These are phyloP conservation scores for Camponotus fellah DNA, from an alignment of 2,888 invertebrate genomes.

Conservation along the genomic window DNA sequence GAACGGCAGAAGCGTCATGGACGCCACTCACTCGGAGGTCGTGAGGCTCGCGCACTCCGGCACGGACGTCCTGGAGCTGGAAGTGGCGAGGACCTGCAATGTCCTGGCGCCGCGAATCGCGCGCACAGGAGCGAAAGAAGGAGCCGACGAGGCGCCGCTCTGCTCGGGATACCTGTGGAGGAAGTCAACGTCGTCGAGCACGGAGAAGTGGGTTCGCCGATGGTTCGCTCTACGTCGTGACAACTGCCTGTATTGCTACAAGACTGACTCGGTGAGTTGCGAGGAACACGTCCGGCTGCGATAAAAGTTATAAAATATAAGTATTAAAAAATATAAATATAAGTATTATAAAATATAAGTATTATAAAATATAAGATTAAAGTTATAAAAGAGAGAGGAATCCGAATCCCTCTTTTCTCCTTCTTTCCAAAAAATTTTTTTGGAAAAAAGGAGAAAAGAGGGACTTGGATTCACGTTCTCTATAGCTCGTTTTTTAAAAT, in stretches of 20 bases:
- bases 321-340: too few relatives aligned
- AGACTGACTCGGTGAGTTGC: constrained; percentile 93
- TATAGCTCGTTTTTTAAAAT: too few relatives aligned
- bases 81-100: constrained; percentile 95
- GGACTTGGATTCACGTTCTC: too few relatives aligned
- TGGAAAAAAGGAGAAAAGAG: too few relatives aligned
- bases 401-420: background rate
- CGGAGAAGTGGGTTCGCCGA: constrained; percentile 93
- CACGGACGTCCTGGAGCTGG: constrained; percentile 94
- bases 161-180: constrained; percentile 94
- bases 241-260: constrained; percentile 98
- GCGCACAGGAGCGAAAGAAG: constrained; percentile 87
- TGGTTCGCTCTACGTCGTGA: constrained; percentile 97
- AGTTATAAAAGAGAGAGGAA: background rate
- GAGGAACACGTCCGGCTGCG: background rate
- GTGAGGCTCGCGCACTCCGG: constrained; percentile 96
- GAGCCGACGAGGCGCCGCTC: constrained; percentile 87
- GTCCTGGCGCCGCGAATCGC: constrained; percentile 90
- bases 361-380: too few relatives aligned
- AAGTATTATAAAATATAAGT: too few relatives aligned
- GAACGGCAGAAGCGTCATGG: constrained; percentile 96
- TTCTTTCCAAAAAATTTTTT: background rate
- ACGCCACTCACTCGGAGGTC: constrained; percentile 97
- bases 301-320: background rate
- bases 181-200: constrained; percentile 88